Evolutionary conservation across 2,888 invertebrate species (phyloP).

Genomic region (Tenthredo notha): DNA sequence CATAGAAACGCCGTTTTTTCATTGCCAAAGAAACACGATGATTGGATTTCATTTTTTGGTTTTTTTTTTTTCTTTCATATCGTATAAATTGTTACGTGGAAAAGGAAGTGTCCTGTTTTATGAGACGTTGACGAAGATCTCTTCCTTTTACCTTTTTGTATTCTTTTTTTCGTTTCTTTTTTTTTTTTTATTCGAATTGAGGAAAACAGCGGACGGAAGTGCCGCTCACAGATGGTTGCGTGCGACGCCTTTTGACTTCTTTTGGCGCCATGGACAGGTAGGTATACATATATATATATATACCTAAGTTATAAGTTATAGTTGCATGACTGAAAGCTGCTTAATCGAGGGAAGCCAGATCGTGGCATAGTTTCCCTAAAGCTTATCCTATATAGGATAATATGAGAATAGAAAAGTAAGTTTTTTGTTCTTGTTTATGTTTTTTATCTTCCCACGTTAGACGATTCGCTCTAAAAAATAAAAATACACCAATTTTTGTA

Average conservation of each 20-base stretch:
- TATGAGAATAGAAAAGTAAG: not conserved
- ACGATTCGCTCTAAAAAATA: not conserved
- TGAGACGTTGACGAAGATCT: not conserved
- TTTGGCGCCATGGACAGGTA: not conserved
- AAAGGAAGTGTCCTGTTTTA: not conserved
- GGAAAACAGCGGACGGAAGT: conserved; percentile 29
- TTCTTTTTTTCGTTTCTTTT: not conserved
- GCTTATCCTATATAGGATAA: not conserved
- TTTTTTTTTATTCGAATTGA: not conserved
- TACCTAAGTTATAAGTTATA: not conserved
- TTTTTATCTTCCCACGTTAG: not conserved
- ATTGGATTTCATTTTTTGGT: not conserved
- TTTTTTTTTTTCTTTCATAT: not conserved
- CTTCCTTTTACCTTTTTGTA: not conserved
- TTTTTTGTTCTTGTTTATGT: not conserved
- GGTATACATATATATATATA: too few species aligned
- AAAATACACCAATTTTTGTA: too few species aligned
- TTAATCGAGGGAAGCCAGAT: conserved; percentile 35
- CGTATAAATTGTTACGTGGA: not conserved
- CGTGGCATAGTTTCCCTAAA: conserved; percentile 9
- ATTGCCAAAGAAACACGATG: too few species aligned
- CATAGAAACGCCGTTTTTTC: not conserved
- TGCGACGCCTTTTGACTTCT: not conserved
- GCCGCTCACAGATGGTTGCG: conserved; percentile 17
- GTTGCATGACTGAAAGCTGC: not conserved